phyloP scores from a whole-genome alignment of 2,888 invertebrate species.

The Brachypalpus laphriformis region DNA sequence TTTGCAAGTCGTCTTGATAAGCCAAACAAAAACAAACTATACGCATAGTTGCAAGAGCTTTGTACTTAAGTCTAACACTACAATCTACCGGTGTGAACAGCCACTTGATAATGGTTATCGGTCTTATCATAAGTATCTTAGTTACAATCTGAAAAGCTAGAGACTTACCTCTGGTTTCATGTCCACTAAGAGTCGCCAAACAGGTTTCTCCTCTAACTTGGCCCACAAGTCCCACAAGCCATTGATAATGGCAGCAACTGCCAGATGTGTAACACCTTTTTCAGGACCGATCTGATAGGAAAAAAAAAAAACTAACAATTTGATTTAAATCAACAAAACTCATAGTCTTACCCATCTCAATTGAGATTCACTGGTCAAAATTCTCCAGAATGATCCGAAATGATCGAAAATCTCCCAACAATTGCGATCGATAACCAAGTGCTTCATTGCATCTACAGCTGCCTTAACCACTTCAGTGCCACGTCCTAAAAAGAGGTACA shows the following conservation, averaged over 20 bases:
- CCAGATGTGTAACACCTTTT: constrained; percentile 94
- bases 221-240: constrained; percentile 97
- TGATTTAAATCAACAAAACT: constrained; percentile 3
- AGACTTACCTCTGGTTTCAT: constrained; percentile 88
- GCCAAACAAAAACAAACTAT: constrained; percentile 1
- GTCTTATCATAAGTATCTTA: neutral
- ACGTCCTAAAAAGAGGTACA: constrained; percentile 84
- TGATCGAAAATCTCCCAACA: constrained; percentile 89
- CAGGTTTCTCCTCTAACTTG: constrained; percentile 90
- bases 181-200: constrained; percentile 93
- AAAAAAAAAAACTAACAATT: neutral
- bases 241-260: constrained; percentile 94
- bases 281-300: constrained; percentile 91
- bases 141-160: neutral
- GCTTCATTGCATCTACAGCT: constrained; percentile 88
- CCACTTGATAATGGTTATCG: neutral
- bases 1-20: constrained; percentile 13
- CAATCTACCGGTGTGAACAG: neutral
- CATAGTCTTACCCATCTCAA: constrained; percentile 92
- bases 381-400: constrained; percentile 91
- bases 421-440: constrained; percentile 88
- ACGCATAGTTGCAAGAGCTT: neutral
- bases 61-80: neutral
- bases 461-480: constrained; percentile 94
- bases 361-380: constrained; percentile 93